These are phyloP conservation scores for Epinephelus cyanopodus DNA, from an alignment of 2,113 vertebrate species.

Conservation along the genomic window DNA sequence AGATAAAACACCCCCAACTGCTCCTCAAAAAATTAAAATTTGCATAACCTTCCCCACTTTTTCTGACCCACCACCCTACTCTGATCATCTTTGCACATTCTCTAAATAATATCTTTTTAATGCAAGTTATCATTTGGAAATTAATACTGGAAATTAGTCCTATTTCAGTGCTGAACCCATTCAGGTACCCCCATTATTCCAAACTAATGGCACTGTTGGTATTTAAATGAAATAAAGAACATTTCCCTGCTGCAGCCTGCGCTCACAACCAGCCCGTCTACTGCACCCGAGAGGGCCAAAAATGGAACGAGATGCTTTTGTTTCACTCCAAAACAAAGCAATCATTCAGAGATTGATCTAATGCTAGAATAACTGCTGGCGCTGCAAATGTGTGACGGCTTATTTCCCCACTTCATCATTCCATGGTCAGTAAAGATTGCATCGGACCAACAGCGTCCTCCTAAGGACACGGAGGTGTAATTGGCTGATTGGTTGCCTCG, in stretches of 20 bases:
- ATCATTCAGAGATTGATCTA: constrained; percentile 76
- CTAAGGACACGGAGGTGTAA: constrained; percentile 44
- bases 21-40: too few relatives aligned
- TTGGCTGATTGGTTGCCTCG: constrained; percentile 59
- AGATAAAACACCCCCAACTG: not conserved
- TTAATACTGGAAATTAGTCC: constrained; percentile 2
- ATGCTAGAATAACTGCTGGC: constrained; percentile 70
- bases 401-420: constrained; percentile 71
- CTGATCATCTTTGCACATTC: not conserved
- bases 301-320: constrained; percentile 52
- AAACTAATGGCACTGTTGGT: constrained; percentile 3
- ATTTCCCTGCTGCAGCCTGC: constrained; percentile 1
- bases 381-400: constrained; percentile 64
- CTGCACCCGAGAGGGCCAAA: constrained; percentile 35
- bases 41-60: not conserved
- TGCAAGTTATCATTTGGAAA: not conserved
- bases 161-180: not conserved
- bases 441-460: constrained; percentile 51
- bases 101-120: not conserved
- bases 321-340: constrained; percentile 68
- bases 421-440: constrained; percentile 46
- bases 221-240: constrained; percentile 30
- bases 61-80: not conserved
- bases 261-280: not conserved
- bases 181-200: not conserved